These are phyloP conservation scores for Phenacoccus solenopsis DNA, from an alignment of 1,140 invertebrate species.

Conservation along the genomic window DNA sequence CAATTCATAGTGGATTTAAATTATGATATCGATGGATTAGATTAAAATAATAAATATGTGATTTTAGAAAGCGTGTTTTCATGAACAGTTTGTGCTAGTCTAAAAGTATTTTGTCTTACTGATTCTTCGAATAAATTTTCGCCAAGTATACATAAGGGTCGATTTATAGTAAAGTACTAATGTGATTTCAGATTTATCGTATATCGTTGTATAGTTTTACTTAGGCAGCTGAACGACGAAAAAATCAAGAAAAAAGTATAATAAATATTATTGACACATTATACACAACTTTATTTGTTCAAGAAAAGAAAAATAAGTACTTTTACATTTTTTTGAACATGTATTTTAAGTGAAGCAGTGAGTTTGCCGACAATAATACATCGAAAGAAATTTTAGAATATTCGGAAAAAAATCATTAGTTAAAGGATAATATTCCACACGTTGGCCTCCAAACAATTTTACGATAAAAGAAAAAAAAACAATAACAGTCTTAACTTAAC, in stretches of 20 bases:
- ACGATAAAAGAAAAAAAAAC: neutral
- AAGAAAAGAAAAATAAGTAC: neutral
- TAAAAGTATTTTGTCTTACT: no score
- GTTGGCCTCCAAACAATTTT: neutral
- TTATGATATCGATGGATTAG: no score
- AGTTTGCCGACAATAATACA: neutral
- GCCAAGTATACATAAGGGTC: no score
- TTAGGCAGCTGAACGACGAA: no score
- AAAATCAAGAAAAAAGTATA: no score
- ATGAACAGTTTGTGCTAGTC: no score
- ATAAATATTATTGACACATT: neutral
- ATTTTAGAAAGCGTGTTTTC: no score
- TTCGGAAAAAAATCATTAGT: neutral
- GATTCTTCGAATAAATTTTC: no score
- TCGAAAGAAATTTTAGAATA: neutral
- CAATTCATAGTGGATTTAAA: constrained; percentile 93
- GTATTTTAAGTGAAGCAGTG: neutral
- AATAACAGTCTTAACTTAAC: constrained; percentile 11
- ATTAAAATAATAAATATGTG: no score
- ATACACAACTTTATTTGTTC: neutral
- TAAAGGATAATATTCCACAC: neutral
- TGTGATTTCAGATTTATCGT: no score
- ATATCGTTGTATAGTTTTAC: no score
- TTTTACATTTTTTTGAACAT: neutral
- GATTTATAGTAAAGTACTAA: no score